phyloP scores from a whole-genome alignment of 2,113 vertebrate genomes.

The Rhea pennata region DNA sequence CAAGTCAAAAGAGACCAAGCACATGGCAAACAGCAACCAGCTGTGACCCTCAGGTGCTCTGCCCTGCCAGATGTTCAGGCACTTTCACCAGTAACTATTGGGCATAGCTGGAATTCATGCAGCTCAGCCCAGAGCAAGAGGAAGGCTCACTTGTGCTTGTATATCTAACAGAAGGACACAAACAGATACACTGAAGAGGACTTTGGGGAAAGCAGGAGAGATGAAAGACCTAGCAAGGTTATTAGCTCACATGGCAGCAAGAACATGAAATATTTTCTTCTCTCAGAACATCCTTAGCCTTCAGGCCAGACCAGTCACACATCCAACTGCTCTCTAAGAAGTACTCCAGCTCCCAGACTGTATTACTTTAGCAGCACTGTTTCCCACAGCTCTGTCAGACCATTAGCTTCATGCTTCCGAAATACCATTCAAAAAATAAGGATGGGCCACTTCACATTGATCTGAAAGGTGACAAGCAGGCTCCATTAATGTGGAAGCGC shows the following conservation, averaged over 20 bases:
- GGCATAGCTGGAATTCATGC: neutral
- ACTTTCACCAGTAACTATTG: neutral
- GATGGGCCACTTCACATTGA: neutral
- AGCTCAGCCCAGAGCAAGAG: neutral
- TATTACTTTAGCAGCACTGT: neutral
- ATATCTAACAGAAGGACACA: neutral
- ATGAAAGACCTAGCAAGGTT: neutral
- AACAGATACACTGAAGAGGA: neutral
- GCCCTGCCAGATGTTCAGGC: neutral
- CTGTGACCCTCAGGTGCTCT: neutral
- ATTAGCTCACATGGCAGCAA: neutral
- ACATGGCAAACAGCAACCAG: neutral
- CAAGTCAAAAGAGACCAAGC: neutral
- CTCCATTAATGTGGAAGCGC: constrained; percentile 2
- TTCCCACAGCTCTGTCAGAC: neutral
- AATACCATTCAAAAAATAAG: neutral
- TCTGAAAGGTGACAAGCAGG: constrained; percentile 1
- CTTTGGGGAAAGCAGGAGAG: neutral
- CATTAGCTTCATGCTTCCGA: neutral
- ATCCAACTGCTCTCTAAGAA: neutral
- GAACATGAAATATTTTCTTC: neutral
- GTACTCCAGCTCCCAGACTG: neutral
- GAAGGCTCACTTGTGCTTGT: neutral
- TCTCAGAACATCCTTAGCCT: neutral
- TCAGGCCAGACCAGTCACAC: neutral